phyloP scores from a whole-genome alignment of 2,113 vertebrate genomes.

The Centropristis striata region DNA sequence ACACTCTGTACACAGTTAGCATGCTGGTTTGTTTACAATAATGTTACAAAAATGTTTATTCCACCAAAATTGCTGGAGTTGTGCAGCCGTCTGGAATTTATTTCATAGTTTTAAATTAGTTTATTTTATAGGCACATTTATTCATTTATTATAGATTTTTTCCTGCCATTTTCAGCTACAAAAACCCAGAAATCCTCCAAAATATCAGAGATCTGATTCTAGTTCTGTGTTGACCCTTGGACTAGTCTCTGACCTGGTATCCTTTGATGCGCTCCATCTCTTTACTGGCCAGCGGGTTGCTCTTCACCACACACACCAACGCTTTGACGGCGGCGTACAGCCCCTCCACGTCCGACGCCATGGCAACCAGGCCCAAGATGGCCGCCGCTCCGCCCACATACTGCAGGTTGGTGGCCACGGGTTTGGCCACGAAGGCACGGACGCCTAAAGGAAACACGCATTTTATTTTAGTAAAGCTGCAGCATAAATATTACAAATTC shows the following conservation, averaged over 20 bases:
- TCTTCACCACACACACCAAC: constrained; percentile 97
- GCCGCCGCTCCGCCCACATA: constrained; percentile 97
- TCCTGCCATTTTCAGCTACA: no score
- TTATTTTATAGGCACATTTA: no score
- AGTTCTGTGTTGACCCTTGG: neutral
- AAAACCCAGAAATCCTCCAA: no score
- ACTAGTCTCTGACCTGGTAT: constrained; percentile 87
- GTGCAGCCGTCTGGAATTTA: no score
- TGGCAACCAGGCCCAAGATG: constrained; percentile 97
- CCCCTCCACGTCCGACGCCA: constrained; percentile 98
- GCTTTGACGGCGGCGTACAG: constrained; percentile 98
- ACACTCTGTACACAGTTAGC: no score
- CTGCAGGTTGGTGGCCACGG: constrained; percentile 96
- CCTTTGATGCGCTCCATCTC: constrained; percentile 99
- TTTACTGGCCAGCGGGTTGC: constrained; percentile 97
- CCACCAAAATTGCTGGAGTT: no score
- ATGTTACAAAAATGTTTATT: no score
- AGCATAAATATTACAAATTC: neutral
- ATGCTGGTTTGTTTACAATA: no score
- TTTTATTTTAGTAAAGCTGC: neutral
- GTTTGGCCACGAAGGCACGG: constrained; percentile 94
- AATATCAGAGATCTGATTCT: no score
- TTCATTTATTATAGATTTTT: no score
- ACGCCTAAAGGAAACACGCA: constrained; percentile 87
- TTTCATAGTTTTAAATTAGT: no score